Conservation (phyloP, 1,140 invertebrate species). For the Micrasema longulum region DNA sequence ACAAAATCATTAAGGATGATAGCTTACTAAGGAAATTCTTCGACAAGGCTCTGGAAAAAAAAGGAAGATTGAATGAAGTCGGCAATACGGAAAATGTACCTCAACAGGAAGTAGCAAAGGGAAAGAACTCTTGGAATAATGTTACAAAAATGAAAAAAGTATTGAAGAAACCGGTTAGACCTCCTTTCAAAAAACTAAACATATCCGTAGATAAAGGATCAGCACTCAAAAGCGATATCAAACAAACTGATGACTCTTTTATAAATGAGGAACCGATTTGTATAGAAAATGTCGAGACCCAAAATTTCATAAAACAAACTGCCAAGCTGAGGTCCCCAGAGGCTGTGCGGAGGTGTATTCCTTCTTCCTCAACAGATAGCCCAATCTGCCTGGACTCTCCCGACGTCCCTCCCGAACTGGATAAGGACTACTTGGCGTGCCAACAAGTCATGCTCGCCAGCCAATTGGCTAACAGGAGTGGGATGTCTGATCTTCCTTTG, state of each 20-base stretch:
- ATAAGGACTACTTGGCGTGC: slow-evolving; percentile 2
- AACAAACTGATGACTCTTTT: background rate
- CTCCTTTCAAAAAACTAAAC: slow-evolving; percentile 18
- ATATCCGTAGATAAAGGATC: background rate
- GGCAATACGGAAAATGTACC: background rate
- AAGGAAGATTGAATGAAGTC: background rate
- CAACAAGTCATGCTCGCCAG: background rate
- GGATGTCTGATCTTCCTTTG: slow-evolving; percentile 11
- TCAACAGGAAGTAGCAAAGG: background rate
- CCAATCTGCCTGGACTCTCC: slow-evolving; percentile 15
- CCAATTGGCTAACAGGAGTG: background rate
- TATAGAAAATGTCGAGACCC: slow-evolving; percentile 11
- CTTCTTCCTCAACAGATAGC: slow-evolving; percentile 2
- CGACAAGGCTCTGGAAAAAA: slow-evolving; percentile 4
- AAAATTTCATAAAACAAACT: background rate
- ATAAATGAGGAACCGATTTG: background rate
- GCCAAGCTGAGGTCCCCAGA: slow-evolving; percentile 3
- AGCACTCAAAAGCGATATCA: no score
- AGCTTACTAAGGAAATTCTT: slow-evolving; percentile 18
- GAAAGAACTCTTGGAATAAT: slow-evolving; percentile 31
- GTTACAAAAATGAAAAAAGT: slow-evolving; percentile 34
- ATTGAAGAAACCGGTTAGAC: slow-evolving; percentile 18
- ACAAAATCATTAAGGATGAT: background rate
- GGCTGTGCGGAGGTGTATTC: background rate
- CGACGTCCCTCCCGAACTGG: background rate